Conservation (phyloP, 2,888 invertebrate species). For the Leptinotarsa peninsularis region DNA sequence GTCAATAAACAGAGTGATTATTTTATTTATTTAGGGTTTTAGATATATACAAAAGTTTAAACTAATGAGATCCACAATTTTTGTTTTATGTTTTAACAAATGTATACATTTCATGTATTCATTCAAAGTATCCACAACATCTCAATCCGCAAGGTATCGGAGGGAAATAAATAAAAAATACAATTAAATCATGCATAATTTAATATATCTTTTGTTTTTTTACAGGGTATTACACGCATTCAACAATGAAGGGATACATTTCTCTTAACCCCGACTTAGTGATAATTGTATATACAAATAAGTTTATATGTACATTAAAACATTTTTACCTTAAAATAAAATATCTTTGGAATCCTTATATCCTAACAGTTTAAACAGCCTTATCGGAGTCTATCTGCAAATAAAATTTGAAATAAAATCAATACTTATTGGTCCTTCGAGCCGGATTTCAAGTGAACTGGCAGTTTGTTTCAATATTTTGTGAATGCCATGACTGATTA, state of each 20-base stretch:
- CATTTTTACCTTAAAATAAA: slow-evolving; percentile 29
- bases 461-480: no score
- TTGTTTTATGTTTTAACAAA: no score
- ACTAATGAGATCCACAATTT: no score
- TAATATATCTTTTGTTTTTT: slow-evolving; percentile 46
- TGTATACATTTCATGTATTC: no score
- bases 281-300: slow-evolving; percentile 33
- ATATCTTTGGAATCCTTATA: slow-evolving; percentile 42
- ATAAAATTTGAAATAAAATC: background rate
- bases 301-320: slow-evolving; percentile 31
- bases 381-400: background rate
- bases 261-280: slow-evolving; percentile 69
- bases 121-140: no score
- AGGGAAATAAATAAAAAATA: background rate
- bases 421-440: background rate
- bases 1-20: no score
- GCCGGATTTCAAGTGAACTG: background rate
- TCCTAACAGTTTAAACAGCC: background rate
- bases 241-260: slow-evolving; percentile 94
- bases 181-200: background rate
- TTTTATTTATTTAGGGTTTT: no score
- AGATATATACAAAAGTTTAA: no score
- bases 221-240: slow-evolving; percentile 72
- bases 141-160: no score
- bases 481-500: no score